These are phyloP conservation scores for Oxyruncus cristatus DNA, from an alignment of 2,113 vertebrate genomes.

Conservation along the genomic window DNA sequence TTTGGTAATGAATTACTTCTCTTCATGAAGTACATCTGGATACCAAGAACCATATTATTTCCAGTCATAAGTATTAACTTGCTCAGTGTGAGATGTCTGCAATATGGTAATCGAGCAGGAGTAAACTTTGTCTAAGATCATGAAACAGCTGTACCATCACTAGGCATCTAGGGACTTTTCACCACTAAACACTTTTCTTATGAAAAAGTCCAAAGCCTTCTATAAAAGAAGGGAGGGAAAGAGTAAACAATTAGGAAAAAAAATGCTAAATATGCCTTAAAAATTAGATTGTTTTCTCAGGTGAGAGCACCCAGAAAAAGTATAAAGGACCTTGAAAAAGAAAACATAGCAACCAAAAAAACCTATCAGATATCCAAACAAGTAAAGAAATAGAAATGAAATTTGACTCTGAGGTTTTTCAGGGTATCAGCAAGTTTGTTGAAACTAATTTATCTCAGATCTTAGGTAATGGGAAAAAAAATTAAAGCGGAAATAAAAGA, in stretches of 20 bases:
- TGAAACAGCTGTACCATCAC: neutral
- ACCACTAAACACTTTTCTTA: neutral
- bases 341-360: neutral
- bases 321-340: neutral
- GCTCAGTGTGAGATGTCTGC: neutral
- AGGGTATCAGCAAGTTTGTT: neutral
- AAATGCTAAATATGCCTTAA: neutral
- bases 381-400: neutral
- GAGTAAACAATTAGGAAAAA: neutral
- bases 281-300: neutral
- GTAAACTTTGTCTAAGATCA: neutral
- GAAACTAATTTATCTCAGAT: neutral
- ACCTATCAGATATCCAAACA: neutral
- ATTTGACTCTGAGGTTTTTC: neutral
- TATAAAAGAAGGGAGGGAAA: neutral
- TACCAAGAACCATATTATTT: neutral
- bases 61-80: neutral
- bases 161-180: neutral
- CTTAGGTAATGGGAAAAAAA: neutral
- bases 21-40: neutral
- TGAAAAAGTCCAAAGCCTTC: neutral
- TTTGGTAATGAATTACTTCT: neutral
- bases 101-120: neutral
- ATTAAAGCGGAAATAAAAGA: neutral
- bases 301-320: neutral